These are phyloP conservation scores for Morelia viridis DNA, from an alignment of 2,797 vertebrate species.

Conservation along the genomic window DNA sequence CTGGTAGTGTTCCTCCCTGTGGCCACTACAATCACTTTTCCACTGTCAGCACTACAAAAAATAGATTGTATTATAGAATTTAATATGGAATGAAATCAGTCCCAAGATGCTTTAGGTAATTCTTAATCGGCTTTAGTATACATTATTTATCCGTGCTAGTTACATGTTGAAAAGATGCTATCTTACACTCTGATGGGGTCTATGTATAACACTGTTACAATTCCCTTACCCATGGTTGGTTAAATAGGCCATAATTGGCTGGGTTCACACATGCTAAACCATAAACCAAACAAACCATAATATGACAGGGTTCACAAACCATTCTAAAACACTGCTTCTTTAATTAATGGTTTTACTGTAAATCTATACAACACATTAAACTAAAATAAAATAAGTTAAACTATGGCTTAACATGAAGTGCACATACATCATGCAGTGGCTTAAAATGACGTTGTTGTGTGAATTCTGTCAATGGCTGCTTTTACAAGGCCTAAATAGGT, in stretches of 20 bases:
- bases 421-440: neutral
- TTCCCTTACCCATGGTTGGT: neutral
- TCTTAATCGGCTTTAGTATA: neutral
- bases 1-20: neutral
- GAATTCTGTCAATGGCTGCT: neutral
- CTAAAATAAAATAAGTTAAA: neutral
- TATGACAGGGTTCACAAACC: neutral
- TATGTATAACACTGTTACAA: neutral
- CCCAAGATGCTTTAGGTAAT: neutral
- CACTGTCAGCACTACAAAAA: slow-evolving; percentile 10
- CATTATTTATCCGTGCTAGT: neutral
- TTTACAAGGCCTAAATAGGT: neutral
- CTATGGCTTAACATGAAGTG: neutral
- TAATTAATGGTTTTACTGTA: neutral
- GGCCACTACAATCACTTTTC: neutral
- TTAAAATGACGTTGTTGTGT: neutral
- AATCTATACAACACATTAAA: neutral
- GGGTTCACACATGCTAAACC: neutral
- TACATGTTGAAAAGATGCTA: neutral
- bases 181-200: neutral
- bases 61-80: neutral
- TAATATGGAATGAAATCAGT: neutral
- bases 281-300: neutral
- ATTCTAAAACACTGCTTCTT: neutral
- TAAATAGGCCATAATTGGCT: neutral